Conservation (phyloP, 2,113 vertebrate genomes). For the Galeopterus variegatus region DNA sequence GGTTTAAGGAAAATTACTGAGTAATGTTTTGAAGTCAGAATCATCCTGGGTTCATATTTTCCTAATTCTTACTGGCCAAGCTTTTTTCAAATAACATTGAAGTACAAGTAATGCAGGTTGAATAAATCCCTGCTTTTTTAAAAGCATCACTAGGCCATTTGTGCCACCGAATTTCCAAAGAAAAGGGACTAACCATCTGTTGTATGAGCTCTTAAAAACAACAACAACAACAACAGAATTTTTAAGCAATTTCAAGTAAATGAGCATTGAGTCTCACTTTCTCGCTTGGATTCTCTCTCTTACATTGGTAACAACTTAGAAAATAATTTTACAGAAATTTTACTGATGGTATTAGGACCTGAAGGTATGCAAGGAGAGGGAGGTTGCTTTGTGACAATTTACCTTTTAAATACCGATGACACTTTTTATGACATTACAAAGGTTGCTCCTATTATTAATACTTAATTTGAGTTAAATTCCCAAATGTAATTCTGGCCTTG, state of each 20-base stretch:
- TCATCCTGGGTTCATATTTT: slow-evolving; percentile 39
- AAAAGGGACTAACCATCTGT: slow-evolving; percentile 33
- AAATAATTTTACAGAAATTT: slow-evolving; percentile 63
- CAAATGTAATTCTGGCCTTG: slow-evolving; percentile 30
- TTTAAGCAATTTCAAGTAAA: slow-evolving; percentile 40
- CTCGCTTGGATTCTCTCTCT: slow-evolving; percentile 6
- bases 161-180: slow-evolving; percentile 17
- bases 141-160: slow-evolving; percentile 9
- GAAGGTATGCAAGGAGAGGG: background rate
- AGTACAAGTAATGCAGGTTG: background rate
- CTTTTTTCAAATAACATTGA: slow-evolving; percentile 24
- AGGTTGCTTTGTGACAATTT: slow-evolving; percentile 18
- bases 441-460: slow-evolving; percentile 42
- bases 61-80: slow-evolving; percentile 8
- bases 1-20: background rate
- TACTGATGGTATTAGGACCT: slow-evolving; percentile 34
- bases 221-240: background rate
- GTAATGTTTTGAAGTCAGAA: slow-evolving; percentile 47
- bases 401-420: slow-evolving; percentile 47
- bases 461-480: slow-evolving; percentile 72
- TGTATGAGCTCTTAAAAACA: background rate
- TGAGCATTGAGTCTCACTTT: slow-evolving; percentile 24
- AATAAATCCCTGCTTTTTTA: background rate
- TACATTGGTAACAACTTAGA: slow-evolving; percentile 23
- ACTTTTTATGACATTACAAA: slow-evolving; percentile 58